phyloP scores from a whole-genome alignment of 2,113 vertebrate genomes.

The Chionis minor region DNA sequence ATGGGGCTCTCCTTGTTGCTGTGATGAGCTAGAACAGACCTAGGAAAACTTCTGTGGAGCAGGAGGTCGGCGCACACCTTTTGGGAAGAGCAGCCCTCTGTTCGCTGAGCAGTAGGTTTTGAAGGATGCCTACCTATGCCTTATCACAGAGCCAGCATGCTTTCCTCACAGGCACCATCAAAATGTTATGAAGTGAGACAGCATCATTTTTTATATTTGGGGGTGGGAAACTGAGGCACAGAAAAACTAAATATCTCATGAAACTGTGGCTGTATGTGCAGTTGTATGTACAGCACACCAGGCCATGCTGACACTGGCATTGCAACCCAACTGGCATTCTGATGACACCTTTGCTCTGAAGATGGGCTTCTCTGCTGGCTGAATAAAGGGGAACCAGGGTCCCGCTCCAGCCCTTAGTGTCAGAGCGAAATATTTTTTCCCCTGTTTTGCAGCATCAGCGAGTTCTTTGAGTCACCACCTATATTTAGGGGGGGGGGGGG shows the following conservation, averaged over 20 bases:
- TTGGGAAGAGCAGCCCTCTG: background rate
- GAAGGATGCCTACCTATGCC: background rate
- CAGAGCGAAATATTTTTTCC: slow-evolving; percentile 45
- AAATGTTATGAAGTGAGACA: background rate
- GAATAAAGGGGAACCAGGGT: slow-evolving; percentile 72
- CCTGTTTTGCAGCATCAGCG: slow-evolving; percentile 65
- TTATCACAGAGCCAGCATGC: background rate
- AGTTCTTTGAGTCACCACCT: slow-evolving; percentile 61
- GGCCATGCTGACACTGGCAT: background rate
- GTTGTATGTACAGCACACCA: no score
- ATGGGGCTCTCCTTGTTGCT: background rate
- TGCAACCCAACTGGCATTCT: background rate
- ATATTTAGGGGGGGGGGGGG: slow-evolving; percentile 73
- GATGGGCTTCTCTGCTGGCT: background rate
- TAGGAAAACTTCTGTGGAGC: background rate
- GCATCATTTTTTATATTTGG: background rate
- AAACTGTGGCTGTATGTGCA: background rate
- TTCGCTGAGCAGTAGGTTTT: background rate
- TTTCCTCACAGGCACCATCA: background rate
- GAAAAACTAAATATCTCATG: background rate
- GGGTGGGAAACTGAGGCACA: background rate
- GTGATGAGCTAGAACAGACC: background rate
- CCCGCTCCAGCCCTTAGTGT: background rate
- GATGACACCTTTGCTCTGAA: background rate
- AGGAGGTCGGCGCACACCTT: background rate